Conservation (phyloP, 2,113 vertebrate species). For the Prunella fulvescens region DNA sequence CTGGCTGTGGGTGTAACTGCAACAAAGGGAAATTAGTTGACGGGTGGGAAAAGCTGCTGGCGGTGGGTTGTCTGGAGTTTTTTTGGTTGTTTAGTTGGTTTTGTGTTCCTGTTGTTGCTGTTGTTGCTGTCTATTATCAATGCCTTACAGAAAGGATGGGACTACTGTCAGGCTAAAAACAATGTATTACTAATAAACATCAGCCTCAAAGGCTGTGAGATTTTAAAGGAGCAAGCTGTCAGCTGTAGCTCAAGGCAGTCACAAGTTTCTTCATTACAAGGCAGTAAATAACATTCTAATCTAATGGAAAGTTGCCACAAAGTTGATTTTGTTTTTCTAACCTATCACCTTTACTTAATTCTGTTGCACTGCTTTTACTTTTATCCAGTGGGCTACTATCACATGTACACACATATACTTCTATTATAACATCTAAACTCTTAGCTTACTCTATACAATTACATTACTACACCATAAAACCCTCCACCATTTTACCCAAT, state of each 20-base stretch:
- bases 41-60: not conserved
- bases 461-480: not conserved
- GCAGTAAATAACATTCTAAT: too few relatives aligned
- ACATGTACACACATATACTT: fast-evolving
- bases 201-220: not conserved
- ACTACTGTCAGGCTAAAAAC: not conserved
- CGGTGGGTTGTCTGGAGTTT: too few relatives aligned
- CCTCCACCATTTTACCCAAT: not conserved
- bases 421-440: not conserved
- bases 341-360: not conserved
- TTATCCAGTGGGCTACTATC: not conserved
- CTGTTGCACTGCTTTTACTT: not conserved
- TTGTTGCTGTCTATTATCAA: not conserved
- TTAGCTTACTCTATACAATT: not conserved
- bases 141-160: not conserved
- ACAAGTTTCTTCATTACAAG: not conserved
- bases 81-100: not conserved
- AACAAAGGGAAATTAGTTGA: not conserved
- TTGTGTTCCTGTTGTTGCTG: not conserved
- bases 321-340: not conserved
- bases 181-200: not conserved
- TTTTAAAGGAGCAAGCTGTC: not conserved
- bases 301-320: not conserved
- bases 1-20: not conserved
- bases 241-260: not conserved